Base-by-base conservation (phyloP, 2,888 invertebrate species). In the Agrenia bidenticulata region DNA sequence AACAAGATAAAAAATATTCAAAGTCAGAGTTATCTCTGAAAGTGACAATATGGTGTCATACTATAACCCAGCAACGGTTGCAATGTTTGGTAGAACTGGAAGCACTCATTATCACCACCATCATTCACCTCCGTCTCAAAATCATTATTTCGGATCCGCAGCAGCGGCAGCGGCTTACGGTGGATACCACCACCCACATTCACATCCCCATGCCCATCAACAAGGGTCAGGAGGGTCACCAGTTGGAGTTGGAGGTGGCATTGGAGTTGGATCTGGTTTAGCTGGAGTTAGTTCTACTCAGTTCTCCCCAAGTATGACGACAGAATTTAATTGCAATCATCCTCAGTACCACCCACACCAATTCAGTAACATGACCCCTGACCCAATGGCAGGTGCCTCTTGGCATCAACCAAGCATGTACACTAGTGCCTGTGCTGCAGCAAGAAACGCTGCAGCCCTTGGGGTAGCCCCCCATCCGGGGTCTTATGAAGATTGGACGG, bases 51-150 rank as follows among this genome's bases (percentile, higher is more conserved):
- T 75, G 75, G 74, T 75, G 61, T 75, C 76, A 57, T 75, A 72
- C 67, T 75, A 74, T 68, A 73, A 69, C 61, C 72, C 68, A 64
- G 51, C 67, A 63, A 70, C 72, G 59, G 63, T 67, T 61, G 67
- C 74, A 67, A 75, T 74, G 74, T 73, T 74, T 64, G 63, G 71
- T 69, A 61, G 74, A 67, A 69, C 64, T 67, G 72, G 70, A 65
- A 64, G 66, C 64, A 64, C 69, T 66, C 70, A 72, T 63, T 69
- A 73, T 64, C 72, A 69, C 62, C 73, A 72, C 61, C 72, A 70
- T 62, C 74, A 76, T 67, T 67, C 70, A 50, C 68, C 76, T 70
- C 73, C 74, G 58, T 66, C 72, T 64, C 70, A 73, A 61, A 76
- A 72, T 64, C 73, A 66, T 56, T 74, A 76, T 61, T 74, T 74